These are phyloP conservation scores for Zonitis immaculata DNA, from an alignment of 2,888 invertebrate species.

Conservation along the genomic window DNA sequence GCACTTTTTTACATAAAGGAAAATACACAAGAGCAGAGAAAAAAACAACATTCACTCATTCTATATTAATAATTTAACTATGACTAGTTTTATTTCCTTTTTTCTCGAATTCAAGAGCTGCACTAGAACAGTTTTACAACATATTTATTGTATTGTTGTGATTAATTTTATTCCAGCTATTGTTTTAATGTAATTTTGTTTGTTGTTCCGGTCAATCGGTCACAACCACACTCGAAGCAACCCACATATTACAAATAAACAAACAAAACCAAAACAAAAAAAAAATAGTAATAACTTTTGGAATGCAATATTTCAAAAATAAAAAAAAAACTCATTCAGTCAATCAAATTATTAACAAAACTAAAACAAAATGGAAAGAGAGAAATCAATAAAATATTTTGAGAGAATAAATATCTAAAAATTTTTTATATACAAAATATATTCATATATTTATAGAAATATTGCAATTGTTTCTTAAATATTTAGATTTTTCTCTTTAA, in stretches of 20 bases:
- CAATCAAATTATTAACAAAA: not conserved
- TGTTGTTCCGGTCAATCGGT: slow-evolving; percentile 8
- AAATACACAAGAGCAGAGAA: slow-evolving; percentile 22
- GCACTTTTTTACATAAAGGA: slow-evolving; percentile 40
- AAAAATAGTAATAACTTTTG: slow-evolving; percentile 25
- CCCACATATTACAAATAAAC: slow-evolving; percentile 4
- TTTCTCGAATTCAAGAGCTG: slow-evolving; percentile 30
- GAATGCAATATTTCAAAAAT: slow-evolving; percentile 36
- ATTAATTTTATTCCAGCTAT: not conserved
- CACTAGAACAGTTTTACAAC: slow-evolving; percentile 29
- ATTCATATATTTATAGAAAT: too few relatives aligned
- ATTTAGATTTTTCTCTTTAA: not conserved
- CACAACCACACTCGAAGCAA: slow-evolving; percentile 15
- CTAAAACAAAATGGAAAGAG: slow-evolving; percentile 1
- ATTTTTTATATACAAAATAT: slow-evolving; percentile 35
- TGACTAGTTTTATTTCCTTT: slow-evolving; percentile 47
- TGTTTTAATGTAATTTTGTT: slow-evolving; percentile 4
- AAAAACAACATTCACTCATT: slow-evolving; percentile 36
- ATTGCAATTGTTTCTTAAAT: slow-evolving; percentile 38
- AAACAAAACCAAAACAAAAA: too few relatives aligned
- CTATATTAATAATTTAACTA: slow-evolving; percentile 43
- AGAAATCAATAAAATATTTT: slow-evolving; percentile 26
- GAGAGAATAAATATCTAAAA: slow-evolving; percentile 35
- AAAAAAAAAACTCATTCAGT: not conserved
- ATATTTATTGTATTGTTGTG: slow-evolving; percentile 21